These are phyloP conservation scores for Montipora foliosa DNA, from an alignment of 64 coral and sea anemone species.

Conservation along the genomic window DNA sequence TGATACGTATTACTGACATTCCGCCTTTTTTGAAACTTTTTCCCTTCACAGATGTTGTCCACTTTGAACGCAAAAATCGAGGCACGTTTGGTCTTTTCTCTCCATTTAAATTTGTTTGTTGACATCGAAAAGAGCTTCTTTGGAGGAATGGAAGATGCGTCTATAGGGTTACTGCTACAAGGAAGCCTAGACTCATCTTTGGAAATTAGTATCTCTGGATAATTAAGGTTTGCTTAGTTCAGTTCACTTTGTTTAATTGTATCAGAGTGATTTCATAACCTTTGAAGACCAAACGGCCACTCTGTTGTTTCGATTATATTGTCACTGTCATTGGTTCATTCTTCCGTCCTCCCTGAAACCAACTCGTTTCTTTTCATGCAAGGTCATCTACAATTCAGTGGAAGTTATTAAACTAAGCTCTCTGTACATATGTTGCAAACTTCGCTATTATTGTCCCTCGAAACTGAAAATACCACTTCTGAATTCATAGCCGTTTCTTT, in stretches of 20 bases:
- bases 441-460: not conserved
- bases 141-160: conserved; percentile 8
- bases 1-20: not conserved
- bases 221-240: conserved; percentile 21
- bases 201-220: not conserved
- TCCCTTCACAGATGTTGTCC: conserved; percentile 3
- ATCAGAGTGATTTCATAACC: too few relatives aligned
- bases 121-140: not conserved
- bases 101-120: not conserved
- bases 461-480: too few relatives aligned
- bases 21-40: not conserved
- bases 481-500: too few relatives aligned
- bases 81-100: not conserved
- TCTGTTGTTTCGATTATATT: too few relatives aligned
- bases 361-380: too few relatives aligned
- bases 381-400: too few relatives aligned
- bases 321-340: too few relatives aligned
- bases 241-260: too few relatives aligned
- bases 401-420: not conserved
- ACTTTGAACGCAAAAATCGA: not conserved
- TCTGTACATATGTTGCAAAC: not conserved
- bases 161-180: conserved; percentile 19
- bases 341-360: too few relatives aligned
- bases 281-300: too few relatives aligned
- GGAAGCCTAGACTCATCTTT: not conserved